Conservation (phyloP, 2,113 vertebrate genomes). For the Notarius quadriscutis region DNA sequence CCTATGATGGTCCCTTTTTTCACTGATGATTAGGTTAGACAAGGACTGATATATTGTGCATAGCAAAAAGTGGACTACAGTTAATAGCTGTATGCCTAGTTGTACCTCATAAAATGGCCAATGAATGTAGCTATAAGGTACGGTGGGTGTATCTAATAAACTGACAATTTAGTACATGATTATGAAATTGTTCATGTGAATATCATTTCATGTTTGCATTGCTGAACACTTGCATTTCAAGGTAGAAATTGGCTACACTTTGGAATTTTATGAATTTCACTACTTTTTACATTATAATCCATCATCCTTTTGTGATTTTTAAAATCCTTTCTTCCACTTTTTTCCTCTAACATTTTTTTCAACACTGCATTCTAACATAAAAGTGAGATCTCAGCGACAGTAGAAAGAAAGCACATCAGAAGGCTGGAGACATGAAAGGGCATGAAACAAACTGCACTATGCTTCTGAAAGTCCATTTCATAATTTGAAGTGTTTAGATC, state of each 20-base stretch:
- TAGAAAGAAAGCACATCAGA: neutral
- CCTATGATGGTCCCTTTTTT: neutral
- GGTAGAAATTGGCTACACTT: neutral
- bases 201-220: neutral
- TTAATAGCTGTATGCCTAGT: neutral
- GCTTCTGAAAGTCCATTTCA: constrained; percentile 1
- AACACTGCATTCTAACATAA: constrained; percentile 7
- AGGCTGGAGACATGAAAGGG: constrained; percentile 14
- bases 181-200: neutral
- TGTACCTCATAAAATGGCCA: neutral
- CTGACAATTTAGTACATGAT: neutral
- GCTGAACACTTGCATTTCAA: neutral
- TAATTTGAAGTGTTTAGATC: neutral
- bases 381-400: neutral
- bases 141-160: neutral
- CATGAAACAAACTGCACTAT: constrained; percentile 14
- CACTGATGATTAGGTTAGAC: neutral
- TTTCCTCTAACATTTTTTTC: neutral
- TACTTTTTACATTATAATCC: neutral
- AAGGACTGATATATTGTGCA: neutral
- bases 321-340: neutral
- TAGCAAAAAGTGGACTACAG: neutral
- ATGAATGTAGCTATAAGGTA: neutral
- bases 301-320: neutral
- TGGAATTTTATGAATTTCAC: neutral